These are phyloP conservation scores for Odontothrips loti DNA, from an alignment of 2,888 invertebrate genomes.

Conservation along the genomic window DNA sequence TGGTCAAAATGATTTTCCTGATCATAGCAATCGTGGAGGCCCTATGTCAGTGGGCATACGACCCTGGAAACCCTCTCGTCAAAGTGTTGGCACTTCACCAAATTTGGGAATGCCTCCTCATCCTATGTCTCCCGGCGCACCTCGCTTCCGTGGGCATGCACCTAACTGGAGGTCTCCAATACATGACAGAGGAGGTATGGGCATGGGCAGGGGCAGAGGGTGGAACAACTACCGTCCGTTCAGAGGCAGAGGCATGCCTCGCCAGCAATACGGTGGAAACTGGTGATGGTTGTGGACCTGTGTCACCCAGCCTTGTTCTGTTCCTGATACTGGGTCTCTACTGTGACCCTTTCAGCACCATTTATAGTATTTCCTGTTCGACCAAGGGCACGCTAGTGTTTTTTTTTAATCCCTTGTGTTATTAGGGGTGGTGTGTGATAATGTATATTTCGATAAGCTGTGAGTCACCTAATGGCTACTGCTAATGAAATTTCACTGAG, in stretches of 20 bases:
- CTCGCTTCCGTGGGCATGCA: neutral
- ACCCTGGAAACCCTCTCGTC: neutral
- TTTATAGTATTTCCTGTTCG: conserved; percentile 9
- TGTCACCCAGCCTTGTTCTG: neutral
- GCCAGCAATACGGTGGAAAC: neutral
- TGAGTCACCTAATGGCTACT: neutral
- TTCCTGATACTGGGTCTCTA: neutral
- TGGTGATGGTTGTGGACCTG: neutral
- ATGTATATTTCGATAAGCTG: neutral
- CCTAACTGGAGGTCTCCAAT: neutral
- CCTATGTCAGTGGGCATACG: neutral
- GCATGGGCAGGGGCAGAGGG: neutral
- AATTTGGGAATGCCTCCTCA: neutral
- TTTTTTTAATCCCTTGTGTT: neutral
- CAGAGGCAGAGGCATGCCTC: neutral
- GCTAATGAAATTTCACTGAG: neutral
- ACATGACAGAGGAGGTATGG: neutral
- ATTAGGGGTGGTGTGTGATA: conserved; percentile 3
- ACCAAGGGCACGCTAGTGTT: neutral
- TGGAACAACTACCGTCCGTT: neutral
- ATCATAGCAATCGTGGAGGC: neutral
- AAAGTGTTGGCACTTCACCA: neutral
- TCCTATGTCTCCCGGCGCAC: neutral
- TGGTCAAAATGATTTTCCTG: neutral
- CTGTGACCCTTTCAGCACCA: neutral